Percentiles rank a stretch among this genome's conserved stretches.
These are phyloP conservation scores for Stercorarius parasiticus DNA, from an alignment of 2,113 vertebrate species.

Conservation along the genomic window DNA sequence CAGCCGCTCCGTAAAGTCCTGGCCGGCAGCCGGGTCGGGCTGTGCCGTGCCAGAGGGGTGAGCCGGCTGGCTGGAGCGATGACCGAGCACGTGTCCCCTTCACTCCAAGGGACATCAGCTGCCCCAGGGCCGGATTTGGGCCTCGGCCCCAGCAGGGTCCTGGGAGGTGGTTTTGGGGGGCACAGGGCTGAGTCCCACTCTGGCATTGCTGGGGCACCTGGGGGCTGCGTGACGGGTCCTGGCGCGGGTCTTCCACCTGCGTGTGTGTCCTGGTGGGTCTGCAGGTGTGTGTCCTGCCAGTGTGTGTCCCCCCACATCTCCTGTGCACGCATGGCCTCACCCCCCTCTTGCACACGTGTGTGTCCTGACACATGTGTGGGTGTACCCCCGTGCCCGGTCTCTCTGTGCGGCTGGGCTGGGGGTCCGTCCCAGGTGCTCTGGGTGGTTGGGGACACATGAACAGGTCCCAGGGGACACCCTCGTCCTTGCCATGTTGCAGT, in stretches of 20 bases:
- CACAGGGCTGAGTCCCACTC: background rate
- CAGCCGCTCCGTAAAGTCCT: background rate
- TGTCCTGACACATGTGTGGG: background rate
- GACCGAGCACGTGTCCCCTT: background rate
- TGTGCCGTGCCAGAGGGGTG: background rate
- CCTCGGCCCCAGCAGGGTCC: rapidly evolving
- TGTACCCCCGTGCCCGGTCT: rapidly evolving
- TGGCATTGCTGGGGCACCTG: rapidly evolving
- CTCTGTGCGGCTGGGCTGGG: background rate
- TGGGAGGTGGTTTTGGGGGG: no score
- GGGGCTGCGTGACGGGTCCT: background rate
- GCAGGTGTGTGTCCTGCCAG: background rate
- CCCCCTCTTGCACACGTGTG: rapidly evolving
- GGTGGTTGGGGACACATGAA: background rate
- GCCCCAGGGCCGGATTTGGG: background rate
- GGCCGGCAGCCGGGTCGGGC: background rate
- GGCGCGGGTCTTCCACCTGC: rapidly evolving
- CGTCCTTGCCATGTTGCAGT: rapidly evolving
- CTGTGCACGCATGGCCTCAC: rapidly evolving
- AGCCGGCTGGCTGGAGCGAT: background rate
- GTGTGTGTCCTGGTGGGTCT: rapidly evolving
- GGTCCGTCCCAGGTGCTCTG: background rate
- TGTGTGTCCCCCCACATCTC: background rate
- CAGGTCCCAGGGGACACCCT: background rate
- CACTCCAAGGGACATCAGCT: background rate